Conservation (phyloP, 2,113 vertebrate genomes). For the Perca schrenkii region DNA sequence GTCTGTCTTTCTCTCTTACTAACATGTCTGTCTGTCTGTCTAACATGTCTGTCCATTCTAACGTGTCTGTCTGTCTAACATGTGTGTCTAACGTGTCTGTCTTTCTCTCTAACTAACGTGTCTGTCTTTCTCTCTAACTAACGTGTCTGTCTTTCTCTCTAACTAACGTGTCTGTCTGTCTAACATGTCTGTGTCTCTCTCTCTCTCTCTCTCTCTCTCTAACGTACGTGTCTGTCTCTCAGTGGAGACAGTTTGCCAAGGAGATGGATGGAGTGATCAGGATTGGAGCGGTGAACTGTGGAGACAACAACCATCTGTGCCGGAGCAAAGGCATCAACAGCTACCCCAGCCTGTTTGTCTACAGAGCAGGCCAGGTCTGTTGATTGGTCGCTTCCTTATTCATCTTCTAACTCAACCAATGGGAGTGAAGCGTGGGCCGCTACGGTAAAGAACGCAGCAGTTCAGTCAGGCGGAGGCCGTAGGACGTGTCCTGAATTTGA, state of each 20-base stretch:
- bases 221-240: background rate
- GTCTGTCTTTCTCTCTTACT: too few species aligned
- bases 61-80: too few species aligned
- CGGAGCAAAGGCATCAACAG: slow-evolving; percentile 94
- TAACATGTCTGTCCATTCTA: too few species aligned
- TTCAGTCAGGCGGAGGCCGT: background rate
- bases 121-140: too few species aligned
- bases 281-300: slow-evolving; percentile 97
- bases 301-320: slow-evolving; percentile 94
- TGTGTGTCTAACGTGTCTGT: too few species aligned
- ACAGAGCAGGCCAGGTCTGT: slow-evolving; percentile 89
- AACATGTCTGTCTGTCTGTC: too few species aligned
- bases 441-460: background rate
- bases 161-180: too few species aligned
- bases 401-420: background rate
- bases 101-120: too few species aligned
- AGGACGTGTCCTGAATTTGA: too few species aligned
- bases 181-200: too few species aligned
- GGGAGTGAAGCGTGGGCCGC: background rate
- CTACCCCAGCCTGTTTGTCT: slow-evolving; percentile 94
- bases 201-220: too few species aligned
- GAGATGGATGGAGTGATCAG: slow-evolving; percentile 96
- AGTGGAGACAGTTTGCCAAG: slow-evolving; percentile 99
- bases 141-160: too few species aligned
- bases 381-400: background rate